A percentile compares a stretch with the other conserved stretches of the same genome.
Evolutionary conservation across 2,797 vertebrate species (phyloP).

Genomic region (Florisuga fusca): DNA sequence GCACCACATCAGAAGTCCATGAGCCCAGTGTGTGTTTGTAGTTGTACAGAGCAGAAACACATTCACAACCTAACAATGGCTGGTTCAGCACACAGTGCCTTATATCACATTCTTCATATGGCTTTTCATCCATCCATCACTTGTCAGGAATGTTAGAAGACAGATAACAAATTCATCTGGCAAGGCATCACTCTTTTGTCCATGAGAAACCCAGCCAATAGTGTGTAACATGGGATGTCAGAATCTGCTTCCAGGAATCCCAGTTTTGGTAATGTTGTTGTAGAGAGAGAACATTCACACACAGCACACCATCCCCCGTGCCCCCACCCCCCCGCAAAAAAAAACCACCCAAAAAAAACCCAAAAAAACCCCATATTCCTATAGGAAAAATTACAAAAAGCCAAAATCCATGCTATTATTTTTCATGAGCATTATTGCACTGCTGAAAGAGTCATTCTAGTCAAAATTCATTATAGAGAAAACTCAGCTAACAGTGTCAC

Average conservation of each 20-base stretch:
- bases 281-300: neutral
- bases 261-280: neutral
- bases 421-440: neutral
- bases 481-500: neutral
- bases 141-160: neutral
- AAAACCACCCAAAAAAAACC: too few species aligned
- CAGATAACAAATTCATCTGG: neutral
- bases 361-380: accelerated
- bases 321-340: too few species aligned
- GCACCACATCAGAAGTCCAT: accelerated
- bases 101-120: neutral
- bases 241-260: neutral
- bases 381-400: neutral
- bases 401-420: neutral
- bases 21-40: neutral
- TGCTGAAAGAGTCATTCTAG: neutral
- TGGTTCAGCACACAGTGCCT: neutral
- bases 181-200: neutral
- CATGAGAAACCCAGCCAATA: neutral
- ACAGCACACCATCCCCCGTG: too few species aligned
- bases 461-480: neutral
- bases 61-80: accelerated
- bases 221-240: accelerated
- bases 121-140: neutral
- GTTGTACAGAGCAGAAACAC: neutral